phyloP scores from a whole-genome alignment of 2,888 invertebrate species.

The Meta bourneti region DNA sequence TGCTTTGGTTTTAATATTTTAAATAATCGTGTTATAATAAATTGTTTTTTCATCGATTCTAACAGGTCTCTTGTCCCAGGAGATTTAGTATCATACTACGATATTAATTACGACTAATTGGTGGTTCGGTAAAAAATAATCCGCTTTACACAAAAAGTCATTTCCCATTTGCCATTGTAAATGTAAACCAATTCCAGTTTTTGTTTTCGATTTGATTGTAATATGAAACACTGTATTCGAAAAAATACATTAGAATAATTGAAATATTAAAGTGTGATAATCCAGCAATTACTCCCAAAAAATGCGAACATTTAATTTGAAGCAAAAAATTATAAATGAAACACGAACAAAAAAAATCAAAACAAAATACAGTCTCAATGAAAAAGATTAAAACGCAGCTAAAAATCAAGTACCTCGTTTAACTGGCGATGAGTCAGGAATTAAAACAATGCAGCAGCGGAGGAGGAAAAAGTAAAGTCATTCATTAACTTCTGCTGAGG shows the following conservation, averaged over 20 bases:
- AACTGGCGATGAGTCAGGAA: conserved; percentile 54
- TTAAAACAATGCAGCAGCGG: conserved; percentile 52
- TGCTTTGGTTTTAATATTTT: too few relatives aligned
- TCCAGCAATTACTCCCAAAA: conserved; percentile 21
- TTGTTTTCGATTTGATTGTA: neutral
- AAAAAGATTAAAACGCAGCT: conserved; percentile 38
- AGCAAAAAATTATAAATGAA: neutral
- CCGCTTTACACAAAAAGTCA: neutral
- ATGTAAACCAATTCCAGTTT: neutral
- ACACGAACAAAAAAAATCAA: conserved; percentile 15
- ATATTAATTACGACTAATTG: neutral
- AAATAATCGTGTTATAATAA: too few relatives aligned
- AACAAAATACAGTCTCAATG: conserved; percentile 6
- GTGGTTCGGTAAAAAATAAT: neutral
- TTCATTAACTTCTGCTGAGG: conserved; percentile 53
- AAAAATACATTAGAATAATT: conserved; percentile 16
- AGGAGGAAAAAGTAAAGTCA: conserved; percentile 24
- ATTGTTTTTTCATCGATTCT: too few relatives aligned
- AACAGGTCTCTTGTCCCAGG: too few relatives aligned
- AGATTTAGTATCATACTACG: too few relatives aligned
- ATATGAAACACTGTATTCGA: neutral
- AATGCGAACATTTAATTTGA: neutral
- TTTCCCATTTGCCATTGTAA: neutral
- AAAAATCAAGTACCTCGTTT: conserved; percentile 55
- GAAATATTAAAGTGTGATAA: conserved; percentile 32